Evolutionary conservation across 2,888 invertebrate genomes (phyloP).

Genomic region (Drosophila cracens): DNA sequence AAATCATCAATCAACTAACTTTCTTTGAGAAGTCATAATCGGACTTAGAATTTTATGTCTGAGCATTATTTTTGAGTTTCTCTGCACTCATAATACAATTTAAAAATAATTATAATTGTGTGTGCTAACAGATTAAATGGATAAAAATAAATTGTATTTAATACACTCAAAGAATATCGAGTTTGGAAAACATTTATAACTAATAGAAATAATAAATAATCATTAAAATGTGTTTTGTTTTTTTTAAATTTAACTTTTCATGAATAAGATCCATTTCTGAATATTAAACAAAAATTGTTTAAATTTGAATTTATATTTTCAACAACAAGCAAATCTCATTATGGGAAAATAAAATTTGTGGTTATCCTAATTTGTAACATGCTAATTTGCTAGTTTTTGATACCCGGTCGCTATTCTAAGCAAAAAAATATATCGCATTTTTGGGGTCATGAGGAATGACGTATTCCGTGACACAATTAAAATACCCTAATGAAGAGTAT

Average conservation of each 20-base stretch:
- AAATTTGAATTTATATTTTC: neutral
- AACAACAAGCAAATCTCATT: neutral
- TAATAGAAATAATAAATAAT: neutral
- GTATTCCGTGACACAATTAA: neutral
- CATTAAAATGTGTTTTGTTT: neutral
- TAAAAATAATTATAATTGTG: neutral
- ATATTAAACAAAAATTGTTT: neutral
- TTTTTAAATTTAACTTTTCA: neutral
- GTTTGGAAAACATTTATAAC: neutral
- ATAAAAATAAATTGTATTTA: neutral
- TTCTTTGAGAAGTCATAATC: neutral
- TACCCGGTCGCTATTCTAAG: neutral
- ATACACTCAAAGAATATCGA: neutral
- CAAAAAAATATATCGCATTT: neutral
- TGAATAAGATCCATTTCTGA: neutral
- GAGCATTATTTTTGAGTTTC: neutral
- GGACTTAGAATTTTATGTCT: neutral
- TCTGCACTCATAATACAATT: neutral
- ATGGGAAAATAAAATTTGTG: neutral
- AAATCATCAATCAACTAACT: neutral
- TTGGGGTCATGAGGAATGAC: neutral
- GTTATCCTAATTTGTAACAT: neutral
- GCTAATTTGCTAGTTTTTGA: neutral
- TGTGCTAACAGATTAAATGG: neutral
- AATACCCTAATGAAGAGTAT: conserved; percentile 7